Percentiles rank a stretch among this genome's conserved stretches.
Conservation (phyloP, 2,797 vertebrate species). For the Austrolebias charrua region DNA sequence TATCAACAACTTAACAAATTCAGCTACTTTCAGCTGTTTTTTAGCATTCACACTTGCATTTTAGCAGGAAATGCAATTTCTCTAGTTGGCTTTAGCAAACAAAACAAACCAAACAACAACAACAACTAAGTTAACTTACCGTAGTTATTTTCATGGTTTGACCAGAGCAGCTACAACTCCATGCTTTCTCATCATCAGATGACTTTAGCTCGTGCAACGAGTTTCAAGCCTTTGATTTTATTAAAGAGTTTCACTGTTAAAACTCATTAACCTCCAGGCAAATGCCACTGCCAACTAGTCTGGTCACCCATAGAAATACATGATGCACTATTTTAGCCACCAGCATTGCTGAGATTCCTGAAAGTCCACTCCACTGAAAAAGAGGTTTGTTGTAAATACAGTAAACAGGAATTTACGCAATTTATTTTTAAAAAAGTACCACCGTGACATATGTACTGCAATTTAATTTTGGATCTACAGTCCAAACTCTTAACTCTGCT, state of each 20-base stretch:
- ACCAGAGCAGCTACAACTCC: too few species aligned
- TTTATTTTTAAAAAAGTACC: not conserved
- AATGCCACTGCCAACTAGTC: not conserved
- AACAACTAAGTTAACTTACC: too few species aligned
- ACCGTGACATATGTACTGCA: not conserved
- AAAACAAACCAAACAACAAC: too few species aligned
- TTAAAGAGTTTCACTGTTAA: not conserved
- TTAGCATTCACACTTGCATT: too few species aligned
- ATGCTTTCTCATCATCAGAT: too few species aligned
- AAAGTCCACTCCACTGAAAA: constrained; percentile 3
- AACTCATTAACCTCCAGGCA: constrained; percentile 12
- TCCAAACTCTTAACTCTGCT: too few species aligned
- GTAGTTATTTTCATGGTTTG: too few species aligned
- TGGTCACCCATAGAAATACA: constrained; percentile 9
- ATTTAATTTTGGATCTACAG: constrained; percentile 5
- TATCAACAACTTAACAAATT: too few species aligned
- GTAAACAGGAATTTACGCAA: constrained; percentile 26
- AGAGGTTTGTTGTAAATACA: not conserved
- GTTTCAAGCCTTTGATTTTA: not conserved
- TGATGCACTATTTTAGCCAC: constrained; percentile 2
- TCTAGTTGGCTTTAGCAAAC: too few species aligned
- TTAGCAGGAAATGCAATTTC: too few species aligned
- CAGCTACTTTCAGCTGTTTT: too few species aligned
- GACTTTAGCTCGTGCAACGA: not conserved
- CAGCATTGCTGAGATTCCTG: constrained; percentile 61